These are phyloP conservation scores for Aphidius ervi DNA, from an alignment of 1,140 invertebrate genomes.

Conservation along the genomic window DNA sequence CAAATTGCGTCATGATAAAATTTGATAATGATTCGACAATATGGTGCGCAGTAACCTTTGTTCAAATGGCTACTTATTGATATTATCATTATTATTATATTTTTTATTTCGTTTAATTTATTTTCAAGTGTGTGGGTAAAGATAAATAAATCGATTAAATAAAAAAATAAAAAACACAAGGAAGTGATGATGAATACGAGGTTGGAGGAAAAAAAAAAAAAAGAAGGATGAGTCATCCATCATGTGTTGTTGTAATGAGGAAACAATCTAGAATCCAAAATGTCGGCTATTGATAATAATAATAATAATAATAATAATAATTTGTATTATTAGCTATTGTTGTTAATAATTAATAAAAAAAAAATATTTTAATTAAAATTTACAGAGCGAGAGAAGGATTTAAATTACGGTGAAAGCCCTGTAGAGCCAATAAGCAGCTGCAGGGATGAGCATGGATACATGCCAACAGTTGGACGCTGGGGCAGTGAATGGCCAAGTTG, in stretches of 20 bases:
- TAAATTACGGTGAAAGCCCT: slow-evolving; percentile 54
- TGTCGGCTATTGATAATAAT: background rate
- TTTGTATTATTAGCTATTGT: background rate
- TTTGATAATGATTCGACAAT: background rate
- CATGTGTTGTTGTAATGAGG: too few species aligned
- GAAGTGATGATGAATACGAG: too few species aligned
- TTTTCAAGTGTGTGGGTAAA: too few species aligned
- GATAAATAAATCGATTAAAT: too few species aligned
- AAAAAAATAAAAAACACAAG: too few species aligned
- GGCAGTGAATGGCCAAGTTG: slow-evolving; percentile 89
- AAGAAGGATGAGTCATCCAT: too few species aligned
- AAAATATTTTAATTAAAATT: slow-evolving; percentile 16
- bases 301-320: background rate
- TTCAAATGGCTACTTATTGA: too few species aligned
- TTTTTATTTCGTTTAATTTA: too few species aligned
- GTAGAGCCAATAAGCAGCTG: slow-evolving; percentile 57
- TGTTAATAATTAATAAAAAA: background rate
- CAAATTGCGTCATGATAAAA: background rate
- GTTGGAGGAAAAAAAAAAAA: too few species aligned
- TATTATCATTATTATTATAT: too few species aligned
- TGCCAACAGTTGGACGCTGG: slow-evolving; percentile 78
- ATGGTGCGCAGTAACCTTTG: slow-evolving; percentile 12
- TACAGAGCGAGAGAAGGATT: slow-evolving; percentile 57
- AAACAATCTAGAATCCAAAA: too few species aligned
- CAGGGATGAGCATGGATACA: slow-evolving; percentile 61